phyloP scores from a whole-genome alignment of 2,888 invertebrate genomes.

The Trichacis sp. region DNA sequence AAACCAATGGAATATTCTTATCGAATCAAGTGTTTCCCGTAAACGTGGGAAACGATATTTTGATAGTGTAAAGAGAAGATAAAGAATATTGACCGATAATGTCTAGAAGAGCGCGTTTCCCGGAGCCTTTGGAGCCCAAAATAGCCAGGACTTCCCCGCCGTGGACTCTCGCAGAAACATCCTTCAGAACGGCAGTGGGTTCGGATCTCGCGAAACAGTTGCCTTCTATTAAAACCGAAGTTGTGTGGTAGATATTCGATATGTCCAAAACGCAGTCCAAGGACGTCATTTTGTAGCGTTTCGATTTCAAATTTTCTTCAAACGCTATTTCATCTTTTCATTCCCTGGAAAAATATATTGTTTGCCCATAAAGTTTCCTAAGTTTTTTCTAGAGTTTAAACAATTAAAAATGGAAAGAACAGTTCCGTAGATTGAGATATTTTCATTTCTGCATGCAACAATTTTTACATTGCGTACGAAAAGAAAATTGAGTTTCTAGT shows the following conservation, averaged over 20 bases:
- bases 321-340: no score
- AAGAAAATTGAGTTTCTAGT: no score
- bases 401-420: no score
- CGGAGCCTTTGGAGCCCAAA: slow-evolving; percentile 95
- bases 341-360: no score
- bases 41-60: slow-evolving; percentile 63
- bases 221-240: slow-evolving; percentile 59
- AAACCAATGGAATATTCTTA: no score
- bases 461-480: no score
- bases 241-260: slow-evolving; percentile 86
- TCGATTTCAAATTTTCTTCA: background rate
- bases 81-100: slow-evolving; percentile 75
- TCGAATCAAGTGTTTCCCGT: no score
- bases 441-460: no score
- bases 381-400: no score
- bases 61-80: slow-evolving; percentile 28
- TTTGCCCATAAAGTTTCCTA: no score
- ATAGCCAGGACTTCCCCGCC: slow-evolving; percentile 95
- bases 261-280: slow-evolving; percentile 89
- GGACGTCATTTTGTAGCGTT: slow-evolving; percentile 75
- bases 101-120: slow-evolving; percentile 93
- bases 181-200: slow-evolving; percentile 83
- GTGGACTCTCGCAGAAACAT: slow-evolving; percentile 90
- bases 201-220: slow-evolving; percentile 59
- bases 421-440: no score